Conservation (phyloP, 2,888 invertebrate genomes). For the Punctoribates punctum region DNA sequence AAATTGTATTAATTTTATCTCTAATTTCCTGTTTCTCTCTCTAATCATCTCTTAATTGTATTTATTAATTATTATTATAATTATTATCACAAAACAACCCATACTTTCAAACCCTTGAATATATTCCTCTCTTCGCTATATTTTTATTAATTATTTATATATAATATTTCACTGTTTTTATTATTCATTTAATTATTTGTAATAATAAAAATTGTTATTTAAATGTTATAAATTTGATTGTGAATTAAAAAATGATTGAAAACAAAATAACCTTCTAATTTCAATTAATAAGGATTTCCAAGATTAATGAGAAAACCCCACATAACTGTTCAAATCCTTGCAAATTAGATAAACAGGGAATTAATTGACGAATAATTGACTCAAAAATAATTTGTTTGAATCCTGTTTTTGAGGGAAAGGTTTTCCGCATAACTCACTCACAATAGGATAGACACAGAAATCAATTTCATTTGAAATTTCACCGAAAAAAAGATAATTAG, state of each 20-base stretch:
- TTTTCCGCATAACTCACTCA: too few relatives aligned
- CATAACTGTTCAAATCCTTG: too few relatives aligned
- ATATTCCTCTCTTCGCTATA: constrained; percentile 2
- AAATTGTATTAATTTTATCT: neutral
- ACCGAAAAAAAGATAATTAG: too few relatives aligned
- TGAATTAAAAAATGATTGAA: neutral
- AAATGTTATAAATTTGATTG: constrained; percentile 8
- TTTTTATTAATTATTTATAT: constrained; percentile 14
- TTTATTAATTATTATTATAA: neutral
- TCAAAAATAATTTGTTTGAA: too few relatives aligned
- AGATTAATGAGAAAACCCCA: too few relatives aligned
- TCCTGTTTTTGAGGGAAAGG: too few relatives aligned
- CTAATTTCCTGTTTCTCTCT: neutral
- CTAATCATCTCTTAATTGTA: neutral
- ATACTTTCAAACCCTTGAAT: neutral
- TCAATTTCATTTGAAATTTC: too few relatives aligned
- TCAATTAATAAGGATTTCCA: too few relatives aligned
- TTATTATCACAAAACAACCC: neutral
- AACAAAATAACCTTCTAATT: neutral
- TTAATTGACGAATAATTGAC: too few relatives aligned
- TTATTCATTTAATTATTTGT: neutral
- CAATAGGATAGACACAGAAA: too few relatives aligned
- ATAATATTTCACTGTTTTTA: constrained; percentile 9
- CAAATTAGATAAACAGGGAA: too few relatives aligned
- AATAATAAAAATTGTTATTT: constrained; percentile 1